Evolutionary conservation across 2,797 vertebrate genomes (phyloP).

Genomic region (Lithobates pipiens): DNA sequence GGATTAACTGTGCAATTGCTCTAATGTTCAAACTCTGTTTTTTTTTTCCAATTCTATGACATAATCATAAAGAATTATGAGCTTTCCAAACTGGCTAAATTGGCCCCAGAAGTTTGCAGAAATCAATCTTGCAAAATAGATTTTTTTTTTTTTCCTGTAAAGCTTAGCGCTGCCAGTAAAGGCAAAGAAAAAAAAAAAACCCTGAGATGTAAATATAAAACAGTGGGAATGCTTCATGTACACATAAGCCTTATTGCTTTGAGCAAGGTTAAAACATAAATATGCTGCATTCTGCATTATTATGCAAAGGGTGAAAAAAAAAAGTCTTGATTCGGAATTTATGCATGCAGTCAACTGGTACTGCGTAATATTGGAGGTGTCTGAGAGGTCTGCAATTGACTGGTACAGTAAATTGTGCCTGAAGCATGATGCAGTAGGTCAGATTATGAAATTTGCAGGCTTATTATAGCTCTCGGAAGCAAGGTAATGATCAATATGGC

Average conservation of each 20-base stretch:
- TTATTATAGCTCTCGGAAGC: not conserved
- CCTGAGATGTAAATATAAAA: constrained; percentile 38
- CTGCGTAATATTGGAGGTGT: not conserved
- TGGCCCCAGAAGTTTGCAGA: constrained; percentile 71
- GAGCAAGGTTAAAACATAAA: constrained; percentile 25
- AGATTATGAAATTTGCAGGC: not conserved
- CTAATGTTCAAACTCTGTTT: constrained; percentile 72
- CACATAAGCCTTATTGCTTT: constrained; percentile 17
- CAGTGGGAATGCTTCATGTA: not conserved
- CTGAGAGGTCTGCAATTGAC: not conserved
- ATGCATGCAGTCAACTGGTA: not conserved
- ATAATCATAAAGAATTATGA: constrained; percentile 74
- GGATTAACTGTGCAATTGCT: constrained; percentile 71
- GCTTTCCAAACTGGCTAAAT: constrained; percentile 71
- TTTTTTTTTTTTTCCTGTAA: constrained; percentile 20
- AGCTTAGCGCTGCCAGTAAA: not conserved
- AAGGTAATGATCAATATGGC: too few species aligned
- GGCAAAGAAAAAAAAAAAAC: constrained; percentile 8
- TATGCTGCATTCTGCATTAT: not conserved
- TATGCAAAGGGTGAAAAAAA: not conserved
- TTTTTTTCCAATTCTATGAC: constrained; percentile 77
- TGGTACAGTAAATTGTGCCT: not conserved
- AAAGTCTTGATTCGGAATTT: not conserved
- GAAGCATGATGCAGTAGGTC: not conserved
- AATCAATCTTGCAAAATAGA: constrained; percentile 69